Conservation (phyloP, 1,140 invertebrate genomes). For the Colletes latitarsis region DNA sequence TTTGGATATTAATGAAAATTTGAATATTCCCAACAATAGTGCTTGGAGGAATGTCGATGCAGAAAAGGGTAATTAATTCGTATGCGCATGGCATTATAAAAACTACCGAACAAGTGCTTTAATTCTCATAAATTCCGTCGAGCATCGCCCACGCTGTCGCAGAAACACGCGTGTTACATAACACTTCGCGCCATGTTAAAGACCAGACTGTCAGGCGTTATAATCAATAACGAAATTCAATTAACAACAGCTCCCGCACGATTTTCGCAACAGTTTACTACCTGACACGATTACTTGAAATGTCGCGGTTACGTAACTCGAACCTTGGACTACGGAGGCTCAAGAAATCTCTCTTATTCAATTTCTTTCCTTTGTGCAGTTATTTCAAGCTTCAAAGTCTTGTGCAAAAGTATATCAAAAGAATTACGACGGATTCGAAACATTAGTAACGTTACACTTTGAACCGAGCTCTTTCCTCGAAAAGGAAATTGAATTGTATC, state of each 20-base stretch:
- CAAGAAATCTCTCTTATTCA: too few species aligned
- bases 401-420: too few species aligned
- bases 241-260: slow-evolving; percentile 27
- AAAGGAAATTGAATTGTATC: too few species aligned
- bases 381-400: too few species aligned
- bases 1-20: background rate
- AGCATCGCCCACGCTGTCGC: background rate
- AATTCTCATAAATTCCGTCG: background rate
- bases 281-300: background rate
- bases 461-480: too few species aligned
- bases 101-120: background rate
- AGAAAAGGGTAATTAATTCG: background rate
- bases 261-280: slow-evolving; percentile 11
- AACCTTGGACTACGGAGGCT: background rate
- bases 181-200: slow-evolving; percentile 48
- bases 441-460: too few species aligned
- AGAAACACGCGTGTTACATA: slow-evolving; percentile 44
- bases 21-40: too few species aligned
- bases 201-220: slow-evolving; percentile 24
- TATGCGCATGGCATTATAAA: background rate
- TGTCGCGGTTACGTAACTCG: background rate
- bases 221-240: slow-evolving; percentile 47
- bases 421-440: too few species aligned
- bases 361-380: too few species aligned
- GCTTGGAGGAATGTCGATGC: too few species aligned